Percentiles rank a stretch among this genome's conserved stretches.
Conservation (phyloP, 30 jellyfish, hydroid and myxozoan species). For the Turritopsis dohrnii region DNA sequence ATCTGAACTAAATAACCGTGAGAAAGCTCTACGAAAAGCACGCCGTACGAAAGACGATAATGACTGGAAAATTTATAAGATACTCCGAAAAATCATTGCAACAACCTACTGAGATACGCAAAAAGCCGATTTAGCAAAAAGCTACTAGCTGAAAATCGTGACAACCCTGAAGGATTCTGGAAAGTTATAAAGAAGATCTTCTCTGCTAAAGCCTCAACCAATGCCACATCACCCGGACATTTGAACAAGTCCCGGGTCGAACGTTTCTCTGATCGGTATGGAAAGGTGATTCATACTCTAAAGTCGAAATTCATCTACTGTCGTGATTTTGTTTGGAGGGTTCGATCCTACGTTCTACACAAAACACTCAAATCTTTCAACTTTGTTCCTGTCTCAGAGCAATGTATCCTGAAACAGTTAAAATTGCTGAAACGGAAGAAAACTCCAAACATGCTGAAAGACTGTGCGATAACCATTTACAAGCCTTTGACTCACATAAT, state of each 20-base stretch:
- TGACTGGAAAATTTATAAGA: slow-evolving; percentile 19
- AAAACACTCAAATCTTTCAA: slow-evolving; percentile 8
- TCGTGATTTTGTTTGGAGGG: slow-evolving; percentile 19
- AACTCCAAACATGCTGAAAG: slow-evolving; percentile 22
- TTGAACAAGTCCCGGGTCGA: background rate
- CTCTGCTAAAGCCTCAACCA: slow-evolving; percentile 1
- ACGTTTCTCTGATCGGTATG: background rate
- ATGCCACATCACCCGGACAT: slow-evolving; percentile 14
- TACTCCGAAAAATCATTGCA: slow-evolving; percentile 13
- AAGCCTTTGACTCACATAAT: slow-evolving; percentile 11
- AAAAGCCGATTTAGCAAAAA: background rate
- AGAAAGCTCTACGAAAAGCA: slow-evolving; percentile 14
- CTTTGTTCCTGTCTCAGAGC: background rate
- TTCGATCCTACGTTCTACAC: background rate
- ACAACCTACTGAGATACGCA: slow-evolving; percentile 16
- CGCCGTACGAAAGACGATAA: slow-evolving; percentile 7
- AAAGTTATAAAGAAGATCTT: background rate
- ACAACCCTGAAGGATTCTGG: background rate
- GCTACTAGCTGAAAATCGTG: slow-evolving; percentile 2
- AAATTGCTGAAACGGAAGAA: slow-evolving; percentile 11
- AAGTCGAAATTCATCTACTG: background rate
- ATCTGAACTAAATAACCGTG: slow-evolving; percentile 6
- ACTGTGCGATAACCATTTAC: slow-evolving; percentile 20
- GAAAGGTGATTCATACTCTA: background rate
- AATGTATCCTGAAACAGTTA: slow-evolving; percentile 2